Base-by-base conservation (phyloP, 2,888 invertebrate species). In the Drosophila yooni region DNA sequence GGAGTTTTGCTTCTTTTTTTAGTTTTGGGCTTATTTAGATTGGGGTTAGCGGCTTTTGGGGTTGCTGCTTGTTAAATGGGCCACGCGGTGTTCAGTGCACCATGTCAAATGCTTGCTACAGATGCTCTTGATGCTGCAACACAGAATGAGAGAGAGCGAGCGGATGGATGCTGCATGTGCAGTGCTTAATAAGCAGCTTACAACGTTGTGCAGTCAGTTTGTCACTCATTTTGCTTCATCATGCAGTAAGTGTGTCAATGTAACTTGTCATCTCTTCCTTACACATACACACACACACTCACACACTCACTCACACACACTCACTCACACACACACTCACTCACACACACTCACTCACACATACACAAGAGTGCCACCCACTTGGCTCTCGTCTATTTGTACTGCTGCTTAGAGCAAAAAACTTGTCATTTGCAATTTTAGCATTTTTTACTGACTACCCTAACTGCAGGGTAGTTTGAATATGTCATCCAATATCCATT, bases 151-250 rank as follows among this genome's bases (percentile, higher is more conserved):
- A 43, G 21, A 21, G 21, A 13, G 21, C 3, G 7, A 46, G 8
- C 46, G 46, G 25, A 25, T 74, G 33, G 33, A 52, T 29, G 60
- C 67, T 70, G 53, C 52, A 56, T 57, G 57, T 57, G 43, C 72
- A 61, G 53, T 73, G 88, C 89, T 77, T 87, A 87, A 89, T 87
- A 87, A 89, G 87, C 88, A 89, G 84, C 84, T 89, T 83, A 81
- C 81, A 83, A 79, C 88, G 73, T 80, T 76, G 75, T 74, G 82
- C 88, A 88, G 88, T 83, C 89, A 88, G 87, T 88, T 83, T 88
- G 87, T 89, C 87, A 89, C 86, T 89, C 88, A 88, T 85, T 88
- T 88, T 88, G 89, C 87, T 82, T 88, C 88, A 89, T 89, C 87
- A 88, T 89, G 88, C 88, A 89, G 86, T 88, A 88, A 88, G 87